phyloP scores from a whole-genome alignment of 2,113 vertebrate species.

The Gambusia affinis region DNA sequence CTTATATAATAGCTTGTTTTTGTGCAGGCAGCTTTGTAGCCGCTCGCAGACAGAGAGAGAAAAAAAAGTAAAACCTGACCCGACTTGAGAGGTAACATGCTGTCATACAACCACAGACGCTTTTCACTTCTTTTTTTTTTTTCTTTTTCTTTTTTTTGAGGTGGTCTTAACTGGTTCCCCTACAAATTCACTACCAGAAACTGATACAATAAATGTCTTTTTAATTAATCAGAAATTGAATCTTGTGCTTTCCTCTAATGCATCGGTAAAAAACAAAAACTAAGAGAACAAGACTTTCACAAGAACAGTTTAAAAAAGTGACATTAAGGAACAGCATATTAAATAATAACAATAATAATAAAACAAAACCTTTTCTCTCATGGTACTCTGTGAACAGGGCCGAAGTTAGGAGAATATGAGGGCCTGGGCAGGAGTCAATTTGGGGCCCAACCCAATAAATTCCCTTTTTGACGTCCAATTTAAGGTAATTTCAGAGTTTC shows the following conservation, averaged over 20 bases:
- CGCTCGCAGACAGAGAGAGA: conserved; percentile 11
- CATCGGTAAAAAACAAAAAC: not conserved
- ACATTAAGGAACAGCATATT: too few relatives aligned
- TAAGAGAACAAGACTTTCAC: not conserved
- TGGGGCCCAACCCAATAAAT: not conserved
- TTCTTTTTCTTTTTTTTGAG: conserved; percentile 6
- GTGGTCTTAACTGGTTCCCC: conserved; percentile 21
- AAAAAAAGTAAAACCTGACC: conserved; percentile 43
- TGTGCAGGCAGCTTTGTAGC: conserved; percentile 51
- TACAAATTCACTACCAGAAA: conserved; percentile 40
- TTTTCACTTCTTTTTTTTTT: not conserved
- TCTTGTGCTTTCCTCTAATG: not conserved
- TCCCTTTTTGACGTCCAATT: not conserved
- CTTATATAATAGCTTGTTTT: conserved; percentile 55
- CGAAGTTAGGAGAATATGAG: too few relatives aligned
- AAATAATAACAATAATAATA: too few relatives aligned
- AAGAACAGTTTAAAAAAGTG: not conserved
- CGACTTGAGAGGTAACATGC: conserved; percentile 43
- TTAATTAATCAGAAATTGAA: not conserved
- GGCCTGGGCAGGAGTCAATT: not conserved
- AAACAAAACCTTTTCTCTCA: too few relatives aligned
- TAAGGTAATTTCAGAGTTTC: not conserved
- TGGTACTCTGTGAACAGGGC: too few relatives aligned
- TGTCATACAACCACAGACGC: conserved; percentile 17
- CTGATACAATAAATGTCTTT: conserved; percentile 17